Evolutionary conservation across 2,888 invertebrate genomes (phyloP).

Genomic region (Gandaritis pyraliata): DNA sequence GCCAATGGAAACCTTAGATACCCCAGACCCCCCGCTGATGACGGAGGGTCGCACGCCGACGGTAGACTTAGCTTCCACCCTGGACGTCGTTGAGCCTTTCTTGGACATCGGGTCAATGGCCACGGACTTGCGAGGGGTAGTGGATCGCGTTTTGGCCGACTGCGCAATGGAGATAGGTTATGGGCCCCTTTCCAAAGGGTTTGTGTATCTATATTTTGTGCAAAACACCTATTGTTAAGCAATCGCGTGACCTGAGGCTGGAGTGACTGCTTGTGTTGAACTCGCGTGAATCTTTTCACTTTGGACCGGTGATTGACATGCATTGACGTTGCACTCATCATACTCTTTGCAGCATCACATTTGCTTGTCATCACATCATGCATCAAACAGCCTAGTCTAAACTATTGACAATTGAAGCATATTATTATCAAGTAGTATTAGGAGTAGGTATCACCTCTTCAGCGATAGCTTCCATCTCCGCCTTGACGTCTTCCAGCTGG

Average conservation of each 20-base stretch:
- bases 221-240: too few relatives aligned
- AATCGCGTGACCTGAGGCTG: too few relatives aligned
- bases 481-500: conserved; percentile 77
- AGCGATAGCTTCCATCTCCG: conserved; percentile 29
- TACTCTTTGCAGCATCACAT: too few relatives aligned
- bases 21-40: conserved; percentile 15
- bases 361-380: too few relatives aligned
- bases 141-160: conserved; percentile 1
- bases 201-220: too few relatives aligned
- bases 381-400: too few relatives aligned
- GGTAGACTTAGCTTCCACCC: conserved; percentile 18
- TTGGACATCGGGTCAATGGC: conserved; percentile 43
- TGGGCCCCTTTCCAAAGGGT: too few relatives aligned
- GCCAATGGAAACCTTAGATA: conserved; percentile 11
- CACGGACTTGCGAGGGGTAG: conserved; percentile 46
- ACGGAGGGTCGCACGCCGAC: conserved; percentile 12
- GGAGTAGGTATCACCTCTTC: conserved; percentile 11
- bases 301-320: too few relatives aligned
- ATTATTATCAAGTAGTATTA: not conserved
- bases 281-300: too few relatives aligned
- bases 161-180: not conserved
- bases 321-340: too few relatives aligned
- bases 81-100: conserved; percentile 27
- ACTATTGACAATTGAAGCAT: too few relatives aligned
- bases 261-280: too few relatives aligned